Evolutionary conservation across 2,797 vertebrate genomes (phyloP).

Genomic region (Sciurus carolinensis): DNA sequence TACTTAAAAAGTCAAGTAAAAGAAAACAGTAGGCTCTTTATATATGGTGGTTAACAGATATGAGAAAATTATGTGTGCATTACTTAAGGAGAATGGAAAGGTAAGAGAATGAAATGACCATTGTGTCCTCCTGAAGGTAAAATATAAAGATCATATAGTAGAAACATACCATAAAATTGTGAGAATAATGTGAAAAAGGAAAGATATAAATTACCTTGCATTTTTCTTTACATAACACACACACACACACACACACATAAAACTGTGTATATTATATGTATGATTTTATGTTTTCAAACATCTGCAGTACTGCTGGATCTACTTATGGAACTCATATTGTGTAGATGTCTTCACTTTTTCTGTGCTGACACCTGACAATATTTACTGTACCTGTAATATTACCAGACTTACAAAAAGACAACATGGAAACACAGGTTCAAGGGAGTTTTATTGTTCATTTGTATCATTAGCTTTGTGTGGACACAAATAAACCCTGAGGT

Average conservation of each 20-base stretch:
- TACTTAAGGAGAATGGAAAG: not conserved
- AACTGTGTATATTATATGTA: not conserved
- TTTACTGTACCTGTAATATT: not conserved
- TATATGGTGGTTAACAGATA: not conserved
- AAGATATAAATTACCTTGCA: not conserved
- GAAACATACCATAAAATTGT: not conserved
- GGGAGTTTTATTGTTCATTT: not conserved
- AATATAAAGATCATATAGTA: not conserved
- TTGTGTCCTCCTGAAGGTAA: rapidly evolving
- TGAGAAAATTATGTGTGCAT: not conserved
- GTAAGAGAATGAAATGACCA: not conserved
- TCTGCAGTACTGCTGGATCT: not conserved
- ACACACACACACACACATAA: no score
- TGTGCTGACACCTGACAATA: not conserved
- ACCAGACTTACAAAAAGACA: not conserved
- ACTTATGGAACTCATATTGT: not conserved
- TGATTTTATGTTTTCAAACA: not conserved
- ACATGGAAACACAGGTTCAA: not conserved
- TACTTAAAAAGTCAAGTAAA: not conserved
- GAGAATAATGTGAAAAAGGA: not conserved
- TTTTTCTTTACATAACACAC: not conserved
- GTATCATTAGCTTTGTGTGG: not conserved
- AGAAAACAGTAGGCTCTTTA: not conserved
- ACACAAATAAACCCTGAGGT: not conserved
- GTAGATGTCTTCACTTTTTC: not conserved